phyloP scores from a whole-genome alignment of 1,140 invertebrate genomes.

The Caenorhabditis tropicalis region DNA sequence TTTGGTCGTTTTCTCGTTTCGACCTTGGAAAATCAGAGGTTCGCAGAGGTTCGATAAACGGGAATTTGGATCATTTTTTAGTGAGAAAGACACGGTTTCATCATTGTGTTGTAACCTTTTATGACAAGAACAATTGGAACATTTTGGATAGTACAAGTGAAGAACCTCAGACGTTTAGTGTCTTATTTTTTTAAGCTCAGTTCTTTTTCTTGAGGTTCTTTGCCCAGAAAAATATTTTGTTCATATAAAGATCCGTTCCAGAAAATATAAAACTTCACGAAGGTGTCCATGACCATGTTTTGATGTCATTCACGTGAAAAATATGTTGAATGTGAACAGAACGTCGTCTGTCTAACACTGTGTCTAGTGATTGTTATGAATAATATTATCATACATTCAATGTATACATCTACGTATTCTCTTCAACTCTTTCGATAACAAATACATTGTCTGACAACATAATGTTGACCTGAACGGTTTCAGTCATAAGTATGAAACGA shows the following conservation, averaged over 20 bases:
- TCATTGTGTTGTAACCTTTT: not conserved
- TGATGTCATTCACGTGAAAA: not conserved
- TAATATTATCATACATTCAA: not conserved
- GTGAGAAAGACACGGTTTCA: no score
- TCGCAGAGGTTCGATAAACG: not conserved
- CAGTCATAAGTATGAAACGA: not conserved
- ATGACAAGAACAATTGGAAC: no score
- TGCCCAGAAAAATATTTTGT: no score
- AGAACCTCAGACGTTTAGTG: no score
- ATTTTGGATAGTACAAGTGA: no score
- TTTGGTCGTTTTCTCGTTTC: conserved; percentile 24
- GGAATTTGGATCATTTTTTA: not conserved
- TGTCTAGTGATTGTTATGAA: not conserved
- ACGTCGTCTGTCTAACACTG: not conserved
- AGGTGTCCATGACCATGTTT: not conserved
- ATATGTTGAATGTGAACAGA: not conserved
- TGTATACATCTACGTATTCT: not conserved
- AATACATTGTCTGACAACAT: not conserved
- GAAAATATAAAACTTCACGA: no score
- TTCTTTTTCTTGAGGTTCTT: no score
- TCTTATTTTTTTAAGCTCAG: no score
- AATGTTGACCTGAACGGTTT: not conserved
- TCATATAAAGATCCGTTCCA: no score
- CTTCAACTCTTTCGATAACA: no score
- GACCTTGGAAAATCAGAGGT: conserved; percentile 12